Percentiles rank a stretch among this genome's conserved stretches.
These are phyloP conservation scores for Panopea generosa DNA, from an alignment of 2,888 invertebrate genomes.

Conservation along the genomic window DNA sequence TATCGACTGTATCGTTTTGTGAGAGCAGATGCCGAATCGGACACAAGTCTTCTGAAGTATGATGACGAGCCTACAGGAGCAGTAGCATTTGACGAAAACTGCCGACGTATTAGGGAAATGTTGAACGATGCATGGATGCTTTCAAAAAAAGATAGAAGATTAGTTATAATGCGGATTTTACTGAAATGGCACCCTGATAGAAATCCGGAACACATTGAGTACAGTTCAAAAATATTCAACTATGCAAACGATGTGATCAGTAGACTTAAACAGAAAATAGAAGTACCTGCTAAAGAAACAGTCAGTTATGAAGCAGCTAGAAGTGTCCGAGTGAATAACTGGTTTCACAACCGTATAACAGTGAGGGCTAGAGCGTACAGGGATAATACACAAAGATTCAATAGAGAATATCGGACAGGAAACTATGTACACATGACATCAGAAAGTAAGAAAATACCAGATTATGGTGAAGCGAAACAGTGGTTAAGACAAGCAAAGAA, in stretches of 20 bases:
- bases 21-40: neutral
- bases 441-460: neutral
- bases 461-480: conserved; percentile 39
- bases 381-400: conserved; percentile 24
- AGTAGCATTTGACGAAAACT: conserved; percentile 42
- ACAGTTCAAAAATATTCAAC: conserved; percentile 53
- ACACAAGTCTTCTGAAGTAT: conserved; percentile 8
- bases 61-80: conserved; percentile 2
- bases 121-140: conserved; percentile 48
- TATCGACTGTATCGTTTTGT: conserved; percentile 38
- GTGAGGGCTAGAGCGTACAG: conserved; percentile 13
- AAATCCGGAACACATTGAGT: conserved; percentile 52
- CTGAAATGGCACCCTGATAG: conserved; percentile 67
- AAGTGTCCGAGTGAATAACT: neutral
- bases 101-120: conserved; percentile 21
- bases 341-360: conserved; percentile 4
- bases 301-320: neutral
- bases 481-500: conserved; percentile 57
- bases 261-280: conserved; percentile 35
- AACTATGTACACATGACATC: conserved; percentile 13
- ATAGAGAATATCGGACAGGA: neutral
- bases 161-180: conserved; percentile 47
- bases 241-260: conserved; percentile 50
- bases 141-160: conserved; percentile 38
- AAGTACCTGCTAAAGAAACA: conserved; percentile 1